Base-by-base conservation (phyloP, 2,113 vertebrate species). In the Alouatta palliata region DNA sequence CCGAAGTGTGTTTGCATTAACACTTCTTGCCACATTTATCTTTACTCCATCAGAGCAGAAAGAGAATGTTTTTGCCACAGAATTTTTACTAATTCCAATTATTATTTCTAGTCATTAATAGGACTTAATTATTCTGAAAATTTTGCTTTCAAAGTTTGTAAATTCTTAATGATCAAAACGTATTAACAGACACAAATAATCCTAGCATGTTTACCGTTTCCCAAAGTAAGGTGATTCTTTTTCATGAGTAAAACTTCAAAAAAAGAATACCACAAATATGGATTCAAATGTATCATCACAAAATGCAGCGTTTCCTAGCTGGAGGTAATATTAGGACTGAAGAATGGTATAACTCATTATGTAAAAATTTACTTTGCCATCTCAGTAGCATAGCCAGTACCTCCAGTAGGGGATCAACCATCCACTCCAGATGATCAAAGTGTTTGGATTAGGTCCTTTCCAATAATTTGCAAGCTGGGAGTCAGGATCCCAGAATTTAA, bases 51-150 rank as follows among this genome's bases (percentile, higher is more conserved):
- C 61, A 87, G 10, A 75, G 43, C 11, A 87, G 35, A 66, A 54
- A 75, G 54, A 89, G 25, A 71, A 37, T 27, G 9, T 25, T 80
- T 91, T 82, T 25, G 17, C 9, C 10, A 25, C 25, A 75, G 14
- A 68, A 12, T 37, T 80, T 52, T 30, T 47, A 45, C 4, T 35
- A 66, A 66, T 90, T 90, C 25, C 66, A 75, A 73, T 68, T 47
- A 87, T 49, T 35, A 45, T 49, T 84, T 89, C 43, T 81, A 5
- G 56, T 93, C 20, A 82, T 81, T 77, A 88, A 8, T 8, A 37
- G 71, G 40, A 91, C 43, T 30, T 25, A n/a, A n/a, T 91, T 70
- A 56, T 76, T 89, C 49, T 89, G 64, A 82, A 96, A 91, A 56
- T 43, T 70, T 80, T 80, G 45, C 32, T 73, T 58, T 54, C 37